Percentiles rank a stretch among this genome's conserved stretches.
Evolutionary conservation across 2,888 invertebrate genomes (phyloP).

Genomic region (Drosophila koepferae): DNA sequence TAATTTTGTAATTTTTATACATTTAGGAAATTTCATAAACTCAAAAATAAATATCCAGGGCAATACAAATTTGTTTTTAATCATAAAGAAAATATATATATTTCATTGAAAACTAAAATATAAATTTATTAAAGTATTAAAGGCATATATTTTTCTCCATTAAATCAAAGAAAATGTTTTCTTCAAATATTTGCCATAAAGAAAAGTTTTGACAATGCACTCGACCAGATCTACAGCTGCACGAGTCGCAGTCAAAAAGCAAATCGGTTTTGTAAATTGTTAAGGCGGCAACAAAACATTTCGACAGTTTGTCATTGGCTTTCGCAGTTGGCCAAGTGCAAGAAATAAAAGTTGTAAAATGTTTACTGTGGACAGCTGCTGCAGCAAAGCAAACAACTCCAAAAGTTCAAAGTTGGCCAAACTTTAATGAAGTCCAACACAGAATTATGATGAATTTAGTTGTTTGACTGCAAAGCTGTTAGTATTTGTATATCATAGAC

Average conservation of each 20-base stretch:
- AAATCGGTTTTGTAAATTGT: constrained; percentile 1
- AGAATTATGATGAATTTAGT: constrained; percentile 10
- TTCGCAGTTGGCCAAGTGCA: constrained; percentile 28
- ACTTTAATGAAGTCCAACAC: constrained; percentile 61
- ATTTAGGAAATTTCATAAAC: too few species aligned
- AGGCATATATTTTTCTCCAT: not conserved
- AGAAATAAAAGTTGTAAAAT: constrained; percentile 35
- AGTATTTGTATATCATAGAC: constrained; percentile 15
- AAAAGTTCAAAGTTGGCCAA: constrained; percentile 59
- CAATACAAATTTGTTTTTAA: not conserved
- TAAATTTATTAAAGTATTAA: too few species aligned
- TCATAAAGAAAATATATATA: not conserved
- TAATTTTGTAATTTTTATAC: too few species aligned
- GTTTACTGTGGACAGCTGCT: constrained; percentile 48
- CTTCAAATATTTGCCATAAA: not conserved
- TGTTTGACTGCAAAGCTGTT: not conserved
- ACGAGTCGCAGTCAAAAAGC: constrained; percentile 2
- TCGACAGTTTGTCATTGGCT: constrained; percentile 56
- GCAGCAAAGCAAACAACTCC: constrained; percentile 38
- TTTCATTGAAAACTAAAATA: too few species aligned
- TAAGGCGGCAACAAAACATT: constrained; percentile 37
- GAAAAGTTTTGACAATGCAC: constrained; percentile 31
- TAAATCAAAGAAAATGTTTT: not conserved
- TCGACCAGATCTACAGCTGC: constrained; percentile 11
- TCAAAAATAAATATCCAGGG: not conserved